Conservation (phyloP, 2,113 vertebrate genomes). For the Platycercus adscitus region DNA sequence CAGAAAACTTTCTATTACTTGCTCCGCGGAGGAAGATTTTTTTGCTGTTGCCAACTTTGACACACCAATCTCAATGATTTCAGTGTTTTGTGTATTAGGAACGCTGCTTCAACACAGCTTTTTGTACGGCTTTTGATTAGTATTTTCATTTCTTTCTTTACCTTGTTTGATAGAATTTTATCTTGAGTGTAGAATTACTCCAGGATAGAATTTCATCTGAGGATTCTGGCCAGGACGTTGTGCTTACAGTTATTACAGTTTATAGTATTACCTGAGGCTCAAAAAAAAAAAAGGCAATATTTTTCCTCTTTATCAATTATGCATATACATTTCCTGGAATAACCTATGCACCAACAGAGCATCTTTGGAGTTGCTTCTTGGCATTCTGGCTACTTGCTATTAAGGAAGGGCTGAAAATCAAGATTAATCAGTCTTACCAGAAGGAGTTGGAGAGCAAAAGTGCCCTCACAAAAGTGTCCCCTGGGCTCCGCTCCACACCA, state of each 20-base stretch:
- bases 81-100: neutral
- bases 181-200: neutral
- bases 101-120: neutral
- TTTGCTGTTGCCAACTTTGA: neutral
- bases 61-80: neutral
- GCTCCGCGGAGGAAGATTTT: neutral
- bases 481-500: neutral
- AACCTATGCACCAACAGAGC: neutral
- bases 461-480: neutral
- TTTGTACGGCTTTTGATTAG: neutral
- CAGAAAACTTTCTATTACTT: neutral
- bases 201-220: neutral
- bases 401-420: constrained; percentile 5
- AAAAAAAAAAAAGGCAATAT: neutral
- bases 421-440: constrained; percentile 11
- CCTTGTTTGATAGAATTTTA: neutral
- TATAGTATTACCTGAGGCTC: neutral
- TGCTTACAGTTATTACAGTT: neutral
- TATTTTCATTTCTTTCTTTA: neutral
- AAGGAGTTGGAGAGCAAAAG: neutral
- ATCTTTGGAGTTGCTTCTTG: neutral
- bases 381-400: neutral
- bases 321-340: constrained; percentile 5
- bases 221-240: neutral
- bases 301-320: constrained; percentile 27